A percentile compares a stretch with the other conserved stretches of the same genome.
Conservation (phyloP, 1,140 invertebrate species). For the Papilio machaon region DNA sequence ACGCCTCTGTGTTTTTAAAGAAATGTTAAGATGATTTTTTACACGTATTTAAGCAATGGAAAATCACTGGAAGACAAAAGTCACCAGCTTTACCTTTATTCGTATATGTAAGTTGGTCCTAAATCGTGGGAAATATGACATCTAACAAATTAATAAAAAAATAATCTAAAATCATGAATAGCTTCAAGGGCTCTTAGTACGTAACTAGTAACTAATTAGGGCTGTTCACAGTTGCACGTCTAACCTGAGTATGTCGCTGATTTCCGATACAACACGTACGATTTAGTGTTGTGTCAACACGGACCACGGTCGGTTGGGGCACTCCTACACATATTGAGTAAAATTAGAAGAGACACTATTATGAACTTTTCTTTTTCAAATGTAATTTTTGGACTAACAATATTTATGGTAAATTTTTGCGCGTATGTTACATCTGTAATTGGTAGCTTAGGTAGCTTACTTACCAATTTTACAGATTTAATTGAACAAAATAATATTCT, state of each 20-base stretch:
- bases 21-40: too few relatives aligned
- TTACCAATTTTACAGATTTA: too few relatives aligned
- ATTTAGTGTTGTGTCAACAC: slow-evolving; percentile 40
- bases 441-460: too few relatives aligned
- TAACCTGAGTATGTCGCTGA: slow-evolving; percentile 27
- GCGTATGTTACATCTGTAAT: too few relatives aligned
- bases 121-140: background rate
- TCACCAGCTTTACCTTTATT: too few relatives aligned
- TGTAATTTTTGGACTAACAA: background rate
- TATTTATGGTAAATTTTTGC: too few relatives aligned
- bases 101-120: background rate
- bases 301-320: background rate
- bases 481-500: background rate
- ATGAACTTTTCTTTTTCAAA: background rate
- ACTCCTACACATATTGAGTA: background rate
- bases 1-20: too few relatives aligned
- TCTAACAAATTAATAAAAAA: background rate
- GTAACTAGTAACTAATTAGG: slow-evolving; percentile 32
- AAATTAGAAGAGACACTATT: background rate
- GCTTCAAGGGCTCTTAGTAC: slow-evolving; percentile 6
- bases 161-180: background rate
- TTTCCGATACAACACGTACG: slow-evolving; percentile 38
- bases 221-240: slow-evolving; percentile 24
- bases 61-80: too few relatives aligned
- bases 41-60: too few relatives aligned